Evolutionary conservation across 2,113 vertebrate species (phyloP).

Genomic region (Phaetusa simplex): DNA sequence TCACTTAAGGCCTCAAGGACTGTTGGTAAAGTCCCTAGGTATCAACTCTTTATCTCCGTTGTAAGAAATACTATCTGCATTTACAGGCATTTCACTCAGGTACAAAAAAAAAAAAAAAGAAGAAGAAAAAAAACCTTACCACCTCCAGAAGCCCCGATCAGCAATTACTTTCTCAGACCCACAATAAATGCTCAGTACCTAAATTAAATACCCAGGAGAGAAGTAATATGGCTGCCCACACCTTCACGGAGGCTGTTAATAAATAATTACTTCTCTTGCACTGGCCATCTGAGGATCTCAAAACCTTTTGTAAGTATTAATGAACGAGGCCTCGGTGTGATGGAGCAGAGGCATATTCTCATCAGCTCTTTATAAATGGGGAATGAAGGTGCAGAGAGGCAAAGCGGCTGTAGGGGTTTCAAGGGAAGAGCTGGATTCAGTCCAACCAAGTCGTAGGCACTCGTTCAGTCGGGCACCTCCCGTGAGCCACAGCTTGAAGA

Average conservation of each 20-base stretch:
- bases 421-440: neutral
- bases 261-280: slow-evolving; percentile 55
- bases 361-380: slow-evolving; percentile 14
- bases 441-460: neutral
- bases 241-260: slow-evolving; percentile 53
- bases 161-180: slow-evolving; percentile 45
- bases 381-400: neutral
- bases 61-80: neutral
- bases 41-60: neutral
- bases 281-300: slow-evolving; percentile 59
- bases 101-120: neutral
- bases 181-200: slow-evolving; percentile 53
- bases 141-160: neutral
- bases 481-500: neutral
- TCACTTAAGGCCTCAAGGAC: neutral
- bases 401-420: neutral
- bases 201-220: slow-evolving; percentile 60
- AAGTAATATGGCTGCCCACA: slow-evolving; percentile 40
- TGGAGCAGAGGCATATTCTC: neutral
- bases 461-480: neutral
- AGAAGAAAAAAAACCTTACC: neutral
- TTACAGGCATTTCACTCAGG: neutral
- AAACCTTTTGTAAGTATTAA: slow-evolving; percentile 54
- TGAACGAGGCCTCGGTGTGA: neutral
- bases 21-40: neutral